A percentile compares a stretch with the other conserved stretches of the same genome.
phyloP scores from a whole-genome alignment of 2,888 invertebrate genomes.

The Cantharis flavilabris region DNA sequence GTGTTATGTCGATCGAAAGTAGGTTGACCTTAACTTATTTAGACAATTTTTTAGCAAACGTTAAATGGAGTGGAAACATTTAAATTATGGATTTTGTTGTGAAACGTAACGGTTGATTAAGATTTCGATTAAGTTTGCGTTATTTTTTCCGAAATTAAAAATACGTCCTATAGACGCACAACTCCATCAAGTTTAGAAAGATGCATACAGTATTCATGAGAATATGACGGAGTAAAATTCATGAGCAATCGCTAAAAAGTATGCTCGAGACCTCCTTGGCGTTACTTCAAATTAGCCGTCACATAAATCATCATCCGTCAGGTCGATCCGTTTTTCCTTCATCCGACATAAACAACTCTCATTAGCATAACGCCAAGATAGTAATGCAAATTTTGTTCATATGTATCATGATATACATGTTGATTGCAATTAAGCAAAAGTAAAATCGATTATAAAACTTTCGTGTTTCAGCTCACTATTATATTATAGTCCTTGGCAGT shows the following conservation, averaged over 20 bases:
- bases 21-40: background rate
- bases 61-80: background rate
- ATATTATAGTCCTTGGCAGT: background rate
- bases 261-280: slow-evolving; percentile 13
- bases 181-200: slow-evolving; percentile 12
- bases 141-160: background rate
- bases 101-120: background rate
- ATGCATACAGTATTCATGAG: slow-evolving; percentile 22
- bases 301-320: slow-evolving; percentile 33
- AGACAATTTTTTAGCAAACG: background rate
- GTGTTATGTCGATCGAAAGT: slow-evolving; percentile 4
- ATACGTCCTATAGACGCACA: slow-evolving; percentile 8
- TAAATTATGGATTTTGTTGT: background rate
- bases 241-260: slow-evolving; percentile 24
- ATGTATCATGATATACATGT: slow-evolving; percentile 5
- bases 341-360: slow-evolving; percentile 24
- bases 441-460: background rate
- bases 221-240: slow-evolving; percentile 16
- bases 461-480: background rate
- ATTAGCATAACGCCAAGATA: slow-evolving; percentile 25
- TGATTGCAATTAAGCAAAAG: slow-evolving; percentile 2
- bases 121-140: background rate
- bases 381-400: slow-evolving; percentile 4
- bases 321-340: slow-evolving; percentile 24
- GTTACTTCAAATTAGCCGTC: slow-evolving; percentile 29